phyloP scores from a whole-genome alignment of 2,113 vertebrate species.

The Dromaius novaehollandiae region DNA sequence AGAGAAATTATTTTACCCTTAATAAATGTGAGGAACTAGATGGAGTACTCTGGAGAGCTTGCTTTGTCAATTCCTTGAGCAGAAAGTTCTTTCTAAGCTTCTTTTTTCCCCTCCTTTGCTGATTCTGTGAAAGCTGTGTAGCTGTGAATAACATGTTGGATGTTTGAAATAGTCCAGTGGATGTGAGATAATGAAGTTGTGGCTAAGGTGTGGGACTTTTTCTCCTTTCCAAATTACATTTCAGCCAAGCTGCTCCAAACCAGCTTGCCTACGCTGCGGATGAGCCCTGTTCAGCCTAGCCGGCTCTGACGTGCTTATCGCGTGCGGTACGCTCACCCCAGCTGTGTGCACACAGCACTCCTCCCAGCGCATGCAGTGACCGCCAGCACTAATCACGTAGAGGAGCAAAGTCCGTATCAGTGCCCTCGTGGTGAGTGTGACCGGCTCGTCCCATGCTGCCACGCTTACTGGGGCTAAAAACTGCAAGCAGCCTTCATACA shows the following conservation, averaged over 20 bases:
- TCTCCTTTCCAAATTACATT: background rate
- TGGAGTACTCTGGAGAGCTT: constrained; percentile 44
- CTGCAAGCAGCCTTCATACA: background rate
- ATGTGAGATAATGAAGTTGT: constrained; percentile 68
- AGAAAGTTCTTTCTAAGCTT: constrained; percentile 67
- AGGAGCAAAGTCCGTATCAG: background rate
- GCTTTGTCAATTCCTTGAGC: constrained; percentile 64
- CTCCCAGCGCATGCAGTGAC: background rate
- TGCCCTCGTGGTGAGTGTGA: background rate
- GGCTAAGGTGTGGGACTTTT: constrained; percentile 58
- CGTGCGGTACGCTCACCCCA: background rate
- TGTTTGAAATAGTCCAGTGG: constrained; percentile 56
- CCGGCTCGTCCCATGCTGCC: background rate
- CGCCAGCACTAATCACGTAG: background rate
- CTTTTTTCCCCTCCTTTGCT: constrained; percentile 43
- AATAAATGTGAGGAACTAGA: constrained; percentile 56
- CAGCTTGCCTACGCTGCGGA: background rate
- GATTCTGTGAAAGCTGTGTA: constrained; percentile 63
- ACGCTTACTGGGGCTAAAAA: rapidly evolving
- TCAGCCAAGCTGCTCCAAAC: constrained; percentile 18
- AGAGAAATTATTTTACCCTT: constrained; percentile 62
- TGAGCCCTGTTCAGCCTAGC: background rate
- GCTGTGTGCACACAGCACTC: background rate
- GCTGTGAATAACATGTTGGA: constrained; percentile 60
- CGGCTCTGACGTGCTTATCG: constrained; percentile 19